Conservation (phyloP, 53 echinoderm and acorn worm genomes). For the Temnopleurus reevesii region DNA sequence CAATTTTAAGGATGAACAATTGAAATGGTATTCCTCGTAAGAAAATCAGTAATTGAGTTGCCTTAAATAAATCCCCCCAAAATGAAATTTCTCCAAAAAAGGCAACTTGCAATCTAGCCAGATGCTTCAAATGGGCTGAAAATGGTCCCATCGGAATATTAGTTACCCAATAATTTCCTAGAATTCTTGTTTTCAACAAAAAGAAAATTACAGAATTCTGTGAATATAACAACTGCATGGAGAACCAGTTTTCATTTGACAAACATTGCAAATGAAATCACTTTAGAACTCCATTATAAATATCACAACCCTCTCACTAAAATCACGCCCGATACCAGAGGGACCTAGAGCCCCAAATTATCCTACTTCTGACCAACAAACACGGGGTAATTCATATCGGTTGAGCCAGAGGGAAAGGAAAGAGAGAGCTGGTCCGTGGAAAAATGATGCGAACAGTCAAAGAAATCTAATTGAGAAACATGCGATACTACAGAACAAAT, state of each 20-base stretch:
- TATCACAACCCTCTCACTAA: not conserved
- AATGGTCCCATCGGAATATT: too few relatives aligned
- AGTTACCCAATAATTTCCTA: not conserved
- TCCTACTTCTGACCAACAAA: not conserved
- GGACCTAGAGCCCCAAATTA: not conserved
- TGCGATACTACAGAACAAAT: constrained; percentile 58
- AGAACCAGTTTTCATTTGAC: constrained; percentile 16
- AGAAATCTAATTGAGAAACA: constrained; percentile 41
- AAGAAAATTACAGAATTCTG: not conserved
- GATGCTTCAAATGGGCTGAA: too few relatives aligned
- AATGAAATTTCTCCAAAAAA: too few relatives aligned
- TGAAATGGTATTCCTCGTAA: too few relatives aligned
- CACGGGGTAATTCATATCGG: not conserved
- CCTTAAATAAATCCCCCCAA: too few relatives aligned
- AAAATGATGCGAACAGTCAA: not conserved
- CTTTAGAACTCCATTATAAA: not conserved
- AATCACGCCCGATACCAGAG: constrained; percentile 9
- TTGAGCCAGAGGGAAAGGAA: not conserved
- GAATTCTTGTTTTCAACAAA: not conserved
- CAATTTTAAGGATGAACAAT: too few relatives aligned
- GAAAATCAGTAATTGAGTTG: too few relatives aligned
- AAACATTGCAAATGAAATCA: constrained; percentile 25
- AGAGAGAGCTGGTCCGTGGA: not conserved
- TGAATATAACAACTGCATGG: not conserved
- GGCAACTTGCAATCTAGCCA: too few relatives aligned